Base-by-base conservation (phyloP, 2,113 vertebrate species). In the Orthonyx spaldingii region DNA sequence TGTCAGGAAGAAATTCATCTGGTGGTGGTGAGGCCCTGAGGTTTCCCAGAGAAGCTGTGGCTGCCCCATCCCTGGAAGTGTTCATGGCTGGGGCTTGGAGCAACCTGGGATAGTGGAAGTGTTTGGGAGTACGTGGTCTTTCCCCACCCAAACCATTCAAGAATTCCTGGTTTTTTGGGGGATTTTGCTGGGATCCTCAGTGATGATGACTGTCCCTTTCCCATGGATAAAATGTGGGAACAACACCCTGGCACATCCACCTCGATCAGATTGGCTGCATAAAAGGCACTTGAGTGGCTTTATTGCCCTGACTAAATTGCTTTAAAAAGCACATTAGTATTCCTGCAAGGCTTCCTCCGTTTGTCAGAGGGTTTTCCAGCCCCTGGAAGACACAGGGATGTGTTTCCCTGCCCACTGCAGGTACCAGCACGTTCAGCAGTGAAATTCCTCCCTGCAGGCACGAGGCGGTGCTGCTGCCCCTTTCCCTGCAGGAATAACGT, bases 381-480 rank as follows among this genome's bases (percentile, higher is more conserved):
- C 53, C 12, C 23, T 56, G 10, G 63, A 77, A 83, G 57, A 46
- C 42, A 3, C 37, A 9, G 49, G 46, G 41, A 49, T 70, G 26
- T 24, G 6, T 50, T n/a, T 47, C 6, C 70, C 24, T 52, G 35
- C 46, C 23, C 30, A 0, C 1, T 49, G n/a, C 46, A 35, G 65
- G 50, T 50, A 33, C 57, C 74, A 24, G 61, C 39, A 13, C 0
- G 3, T 84, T 89, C 41, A 6, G 1, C 3, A 30, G 42, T 95
- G 96, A 82, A 77, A 64, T 97, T 94, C 56, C 77, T 71, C 44
- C 47, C 41, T 37, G 56, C 65, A 75, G 64, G 80, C 97, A 97
- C 96, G 9, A 89, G 96, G 93, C 7, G 95, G 95, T 87, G 94
- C 95, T 96, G 91, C 77, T 95, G 89, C 60, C 65, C 76, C 92